These are phyloP conservation scores for Nomada fabriciana DNA, from an alignment of 2,888 invertebrate species.

Conservation along the genomic window DNA sequence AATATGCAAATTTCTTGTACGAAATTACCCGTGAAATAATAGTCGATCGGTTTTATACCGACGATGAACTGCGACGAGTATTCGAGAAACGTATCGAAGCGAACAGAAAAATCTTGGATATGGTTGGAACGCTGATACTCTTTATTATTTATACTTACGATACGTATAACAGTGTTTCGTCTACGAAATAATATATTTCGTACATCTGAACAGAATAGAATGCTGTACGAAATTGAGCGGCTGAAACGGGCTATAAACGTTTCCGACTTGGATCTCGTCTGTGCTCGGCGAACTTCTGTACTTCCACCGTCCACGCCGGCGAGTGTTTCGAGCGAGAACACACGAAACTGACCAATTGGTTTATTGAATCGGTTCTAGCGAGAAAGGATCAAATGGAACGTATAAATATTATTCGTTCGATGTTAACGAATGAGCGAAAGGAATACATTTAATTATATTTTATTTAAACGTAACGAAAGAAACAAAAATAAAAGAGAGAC, in stretches of 20 bases:
- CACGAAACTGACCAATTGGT: conserved; percentile 70
- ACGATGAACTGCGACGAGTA: conserved; percentile 85
- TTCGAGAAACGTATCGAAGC: conserved; percentile 85
- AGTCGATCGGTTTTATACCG: conserved; percentile 85
- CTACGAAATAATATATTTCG: conserved; percentile 8
- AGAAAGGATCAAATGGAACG: not conserved
- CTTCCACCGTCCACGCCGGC: conserved; percentile 77
- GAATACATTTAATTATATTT: conserved; percentile 25
- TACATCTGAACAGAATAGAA: conserved; percentile 80
- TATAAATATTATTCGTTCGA: not conserved
- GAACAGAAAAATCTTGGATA: conserved; percentile 84
- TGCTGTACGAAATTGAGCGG: conserved; percentile 84
- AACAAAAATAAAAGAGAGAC: not conserved
- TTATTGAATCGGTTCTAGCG: not conserved
- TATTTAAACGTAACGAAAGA: conserved; percentile 7
- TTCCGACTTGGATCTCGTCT: conserved; percentile 69
- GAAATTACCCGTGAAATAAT: conserved; percentile 87
- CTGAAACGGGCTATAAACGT: conserved; percentile 84
- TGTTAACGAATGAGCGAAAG: not conserved
- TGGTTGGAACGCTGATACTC: conserved; percentile 77
- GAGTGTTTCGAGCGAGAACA: conserved; percentile 74
- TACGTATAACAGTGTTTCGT: not conserved
- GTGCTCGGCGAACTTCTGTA: conserved; percentile 56
- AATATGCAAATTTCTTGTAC: conserved; percentile 84
- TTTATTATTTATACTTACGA: not conserved